Percentiles rank a stretch among this genome's conserved stretches.
Evolutionary conservation across 1,140 invertebrate genomes (phyloP).

Genomic region (Lordiphosa mommai): DNA sequence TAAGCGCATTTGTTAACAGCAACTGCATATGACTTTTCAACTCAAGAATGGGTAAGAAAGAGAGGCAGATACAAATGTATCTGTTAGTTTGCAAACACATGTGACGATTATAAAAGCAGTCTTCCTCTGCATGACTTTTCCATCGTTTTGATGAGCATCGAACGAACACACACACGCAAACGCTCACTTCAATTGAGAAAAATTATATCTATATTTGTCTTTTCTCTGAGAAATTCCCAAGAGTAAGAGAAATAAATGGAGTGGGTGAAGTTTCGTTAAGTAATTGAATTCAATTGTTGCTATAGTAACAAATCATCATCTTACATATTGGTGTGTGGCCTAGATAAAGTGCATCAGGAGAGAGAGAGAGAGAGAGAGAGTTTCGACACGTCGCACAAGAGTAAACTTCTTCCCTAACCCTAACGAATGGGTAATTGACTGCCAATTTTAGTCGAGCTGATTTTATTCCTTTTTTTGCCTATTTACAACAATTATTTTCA

Average conservation of each 20-base stretch:
- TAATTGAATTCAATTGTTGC: constrained; percentile 66
- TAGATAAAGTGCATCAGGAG: too few species aligned
- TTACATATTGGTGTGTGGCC: constrained; percentile 3
- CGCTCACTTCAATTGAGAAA: constrained; percentile 4
- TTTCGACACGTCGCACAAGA: too few species aligned
- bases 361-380: too few species aligned
- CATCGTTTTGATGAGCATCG: constrained; percentile 4
- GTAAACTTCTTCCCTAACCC: too few species aligned
- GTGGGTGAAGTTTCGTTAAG: constrained; percentile 34
- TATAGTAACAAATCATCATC: constrained; percentile 14
- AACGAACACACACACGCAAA: background rate
- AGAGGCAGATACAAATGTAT: constrained; percentile 36
- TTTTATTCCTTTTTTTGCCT: too few species aligned
- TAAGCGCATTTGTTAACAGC: constrained; percentile 59
- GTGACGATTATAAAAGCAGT: constrained; percentile 42
- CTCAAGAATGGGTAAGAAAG: background rate
- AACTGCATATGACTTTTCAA: constrained; percentile 49
- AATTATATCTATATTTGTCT: constrained; percentile 52
- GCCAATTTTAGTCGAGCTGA: too few species aligned
- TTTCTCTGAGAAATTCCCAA: constrained; percentile 24
- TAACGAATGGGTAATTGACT: too few species aligned
- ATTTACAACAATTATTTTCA: constrained; percentile 49
- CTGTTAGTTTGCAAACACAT: constrained; percentile 22
- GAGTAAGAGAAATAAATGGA: background rate
- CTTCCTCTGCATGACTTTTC: background rate